Evolutionary conservation across 2,797 vertebrate species (phyloP).

Genomic region (Pteropus rufus): DNA sequence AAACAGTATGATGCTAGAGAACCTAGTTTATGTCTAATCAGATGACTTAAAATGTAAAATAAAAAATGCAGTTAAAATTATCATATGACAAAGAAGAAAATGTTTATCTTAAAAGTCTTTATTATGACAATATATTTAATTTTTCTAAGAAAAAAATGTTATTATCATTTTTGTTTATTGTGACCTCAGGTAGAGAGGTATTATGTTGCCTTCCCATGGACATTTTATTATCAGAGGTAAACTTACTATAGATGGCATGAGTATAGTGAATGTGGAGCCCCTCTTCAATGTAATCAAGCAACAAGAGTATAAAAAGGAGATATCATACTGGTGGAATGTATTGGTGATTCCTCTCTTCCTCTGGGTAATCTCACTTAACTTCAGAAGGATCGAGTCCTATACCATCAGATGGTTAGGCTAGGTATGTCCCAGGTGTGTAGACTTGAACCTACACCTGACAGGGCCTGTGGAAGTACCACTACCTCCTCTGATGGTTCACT

Average conservation of each 20-base stretch:
- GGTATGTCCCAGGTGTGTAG: neutral
- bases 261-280: neutral
- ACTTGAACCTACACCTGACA: neutral
- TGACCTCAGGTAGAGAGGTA: neutral
- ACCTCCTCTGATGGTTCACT: too few species aligned
- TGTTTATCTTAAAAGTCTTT: neutral
- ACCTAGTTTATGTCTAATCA: neutral
- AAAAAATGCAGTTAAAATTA: neutral
- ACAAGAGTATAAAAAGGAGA: neutral
- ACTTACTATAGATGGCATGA: neutral
- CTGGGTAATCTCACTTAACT: neutral
- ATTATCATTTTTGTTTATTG: neutral
- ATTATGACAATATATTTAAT: neutral
- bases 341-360: neutral
- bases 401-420: neutral
- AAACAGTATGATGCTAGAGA: neutral
- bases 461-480: neutral
- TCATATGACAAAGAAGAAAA: neutral
- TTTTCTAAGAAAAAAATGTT: neutral
- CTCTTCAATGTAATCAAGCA: neutral
- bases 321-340: too few species aligned
- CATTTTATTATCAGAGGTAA: neutral
- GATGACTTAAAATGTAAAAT: neutral
- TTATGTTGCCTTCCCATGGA: neutral
- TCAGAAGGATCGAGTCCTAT: neutral